Evolutionary conservation across 2,888 invertebrate species (phyloP).

Genomic region (Drosophila flavopinicola): DNA sequence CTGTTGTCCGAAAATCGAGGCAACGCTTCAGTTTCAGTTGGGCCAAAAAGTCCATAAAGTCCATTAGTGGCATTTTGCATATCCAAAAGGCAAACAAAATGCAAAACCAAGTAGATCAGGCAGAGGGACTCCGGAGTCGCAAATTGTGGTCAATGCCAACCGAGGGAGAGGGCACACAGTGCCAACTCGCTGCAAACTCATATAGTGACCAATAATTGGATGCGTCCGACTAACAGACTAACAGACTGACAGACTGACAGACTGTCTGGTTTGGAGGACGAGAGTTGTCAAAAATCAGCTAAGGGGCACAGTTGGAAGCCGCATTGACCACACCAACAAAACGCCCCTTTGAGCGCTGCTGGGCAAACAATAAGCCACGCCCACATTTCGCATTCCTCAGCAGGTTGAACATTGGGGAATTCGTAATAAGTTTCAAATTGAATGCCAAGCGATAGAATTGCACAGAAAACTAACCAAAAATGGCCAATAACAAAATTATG

Average conservation of each 20-base stretch:
- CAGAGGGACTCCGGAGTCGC: constrained; percentile 11
- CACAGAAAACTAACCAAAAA: constrained; percentile 6
- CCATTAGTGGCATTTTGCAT: constrained; percentile 76
- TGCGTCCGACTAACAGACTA: constrained; percentile 33
- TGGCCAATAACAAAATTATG: not conserved
- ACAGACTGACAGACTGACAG: constrained; percentile 27
- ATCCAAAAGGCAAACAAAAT: constrained; percentile 39
- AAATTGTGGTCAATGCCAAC: constrained; percentile 60
- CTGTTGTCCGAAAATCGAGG: constrained; percentile 23
- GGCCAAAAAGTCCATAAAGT: constrained; percentile 46
- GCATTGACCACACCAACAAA: constrained; percentile 25
- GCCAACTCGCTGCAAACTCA: constrained; percentile 18
- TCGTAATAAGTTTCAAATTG: constrained; percentile 8
- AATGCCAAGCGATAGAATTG: constrained; percentile 1
- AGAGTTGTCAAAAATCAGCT: constrained; percentile 54
- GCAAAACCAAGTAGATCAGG: constrained; percentile 7
- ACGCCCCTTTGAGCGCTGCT: not conserved
- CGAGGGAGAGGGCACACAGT: not conserved
- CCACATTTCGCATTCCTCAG: not conserved
- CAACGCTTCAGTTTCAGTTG: constrained; percentile 28
- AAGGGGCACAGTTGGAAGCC: not conserved
- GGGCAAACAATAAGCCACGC: constrained; percentile 11
- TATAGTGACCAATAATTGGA: constrained; percentile 60
- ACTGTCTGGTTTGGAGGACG: constrained; percentile 38
- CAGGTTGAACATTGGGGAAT: constrained; percentile 4